Evolutionary conservation across 2,888 invertebrate genomes (phyloP), one percentile per base, ranked within the genome.

Genomic region (Tineola bisselliella): DNA sequence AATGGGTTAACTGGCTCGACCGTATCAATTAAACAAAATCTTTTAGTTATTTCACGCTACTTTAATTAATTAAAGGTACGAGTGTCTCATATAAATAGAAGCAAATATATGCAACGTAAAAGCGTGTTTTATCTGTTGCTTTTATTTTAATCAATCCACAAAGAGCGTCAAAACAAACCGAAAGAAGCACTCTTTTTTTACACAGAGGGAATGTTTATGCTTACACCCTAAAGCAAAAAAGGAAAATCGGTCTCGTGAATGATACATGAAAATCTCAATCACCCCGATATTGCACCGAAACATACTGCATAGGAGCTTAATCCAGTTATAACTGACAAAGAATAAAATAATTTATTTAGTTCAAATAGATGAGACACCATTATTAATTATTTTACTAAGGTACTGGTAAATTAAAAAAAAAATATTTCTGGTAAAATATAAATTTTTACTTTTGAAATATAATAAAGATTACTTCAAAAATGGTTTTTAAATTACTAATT

Each of bases 201-300:
- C 30, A 56, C 56, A 33, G 44, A 52, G 59, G 59, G 62, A 38
- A 33, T 33, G 58, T 33, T 58, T 58, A 17, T 58, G 33, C 58
- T 58, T 58, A 58, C 33, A 58, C 58, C 30, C 44, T 59, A 18
- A 44, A 59, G 33, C 30, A 43, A 60, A 59, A n/a, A 61, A 33
- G 57, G 59, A 61, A 61, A 76, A 75, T 77, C 15, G 71, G 78
- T 76, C 73, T 72, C 73, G 73, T 73, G 76, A 78, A 82, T 77
- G 82, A 83, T 84, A 81, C 79, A 79, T 77, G 78, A 79, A 83
- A 83, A 81, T 80, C 82, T 83, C 83, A 82, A 81, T 84, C 80
- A 80, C 74, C 78, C 75, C 81, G 79, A 84, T 82, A 84, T 84
- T 78, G 77, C 75, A 67, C 68, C 71, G 77, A 77, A 80, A 77